Evolutionary conservation across 2,888 invertebrate species (phyloP).

Genomic region (Acanthosepion lycidas): DNA sequence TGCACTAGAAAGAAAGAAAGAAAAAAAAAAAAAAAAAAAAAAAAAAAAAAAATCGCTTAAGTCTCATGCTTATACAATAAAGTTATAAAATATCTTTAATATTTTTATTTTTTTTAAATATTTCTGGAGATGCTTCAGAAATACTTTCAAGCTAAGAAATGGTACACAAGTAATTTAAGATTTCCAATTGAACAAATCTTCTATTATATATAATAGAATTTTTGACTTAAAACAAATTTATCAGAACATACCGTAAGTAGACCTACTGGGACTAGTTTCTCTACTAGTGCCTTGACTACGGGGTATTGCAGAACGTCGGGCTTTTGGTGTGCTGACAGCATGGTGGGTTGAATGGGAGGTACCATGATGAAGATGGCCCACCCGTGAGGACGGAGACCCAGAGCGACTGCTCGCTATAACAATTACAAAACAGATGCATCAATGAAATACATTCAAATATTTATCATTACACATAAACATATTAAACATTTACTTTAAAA

Average conservation of each 20-base stretch:
- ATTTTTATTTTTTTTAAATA: neutral
- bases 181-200: neutral
- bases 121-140: neutral
- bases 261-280: constrained; percentile 74
- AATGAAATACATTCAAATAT: neutral
- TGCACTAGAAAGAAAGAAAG: neutral
- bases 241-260: constrained; percentile 50
- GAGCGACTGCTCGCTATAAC: constrained; percentile 90
- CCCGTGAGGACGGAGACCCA: constrained; percentile 91
- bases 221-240: neutral
- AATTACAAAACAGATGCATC: neutral
- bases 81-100: neutral
- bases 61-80: too few species aligned
- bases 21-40: too few species aligned
- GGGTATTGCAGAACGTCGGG: constrained; percentile 67
- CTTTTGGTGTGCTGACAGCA: constrained; percentile 58
- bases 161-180: neutral
- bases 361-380: constrained; percentile 80
- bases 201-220: neutral
- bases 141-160: neutral
- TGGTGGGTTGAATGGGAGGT: constrained; percentile 75
- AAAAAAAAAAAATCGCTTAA: too few species aligned
- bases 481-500: neutral
- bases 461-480: neutral
- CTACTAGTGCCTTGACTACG: constrained; percentile 75